Percentiles rank a stretch among this genome's conserved stretches.
Evolutionary conservation across 2,113 vertebrate genomes (phyloP).

Genomic region (Elgaria multicarinata): DNA sequence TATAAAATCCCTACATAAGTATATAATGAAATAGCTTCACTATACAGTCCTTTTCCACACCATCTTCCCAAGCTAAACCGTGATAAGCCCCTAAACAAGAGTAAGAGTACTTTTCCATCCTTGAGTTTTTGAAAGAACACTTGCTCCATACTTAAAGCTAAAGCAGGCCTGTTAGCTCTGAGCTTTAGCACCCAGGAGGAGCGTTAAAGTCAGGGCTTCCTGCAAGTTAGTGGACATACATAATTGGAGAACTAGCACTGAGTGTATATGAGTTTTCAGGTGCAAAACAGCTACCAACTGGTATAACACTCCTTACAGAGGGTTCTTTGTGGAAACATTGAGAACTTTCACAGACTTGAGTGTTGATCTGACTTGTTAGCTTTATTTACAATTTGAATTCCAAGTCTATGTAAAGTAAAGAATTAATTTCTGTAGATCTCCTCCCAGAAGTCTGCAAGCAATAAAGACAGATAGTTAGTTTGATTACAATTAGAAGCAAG

Average conservation of each 20-base stretch:
- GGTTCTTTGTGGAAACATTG: background rate
- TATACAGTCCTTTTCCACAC: background rate
- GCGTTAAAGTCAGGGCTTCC: background rate
- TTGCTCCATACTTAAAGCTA: background rate
- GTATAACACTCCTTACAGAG: background rate
- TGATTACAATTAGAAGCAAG: too few species aligned
- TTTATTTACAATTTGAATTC: slow-evolving; percentile 20
- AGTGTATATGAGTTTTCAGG: background rate
- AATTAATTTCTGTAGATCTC: background rate
- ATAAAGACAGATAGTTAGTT: slow-evolving; percentile 1
- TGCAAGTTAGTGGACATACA: background rate
- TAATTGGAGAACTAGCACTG: background rate
- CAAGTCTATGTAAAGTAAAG: slow-evolving; percentile 10
- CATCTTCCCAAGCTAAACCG: too few species aligned
- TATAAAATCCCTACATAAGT: background rate
- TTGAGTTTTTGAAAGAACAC: background rate
- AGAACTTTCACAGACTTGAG: background rate
- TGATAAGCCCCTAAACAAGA: background rate
- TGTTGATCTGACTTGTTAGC: background rate
- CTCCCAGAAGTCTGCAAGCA: background rate
- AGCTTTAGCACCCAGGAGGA: background rate
- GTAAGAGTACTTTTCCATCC: background rate
- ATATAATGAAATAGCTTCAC: background rate
- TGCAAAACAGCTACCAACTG: background rate
- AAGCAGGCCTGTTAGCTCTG: background rate